Conservation (phyloP, 2,797 vertebrate genomes). For the Macrochelys suwanniensis region DNA sequence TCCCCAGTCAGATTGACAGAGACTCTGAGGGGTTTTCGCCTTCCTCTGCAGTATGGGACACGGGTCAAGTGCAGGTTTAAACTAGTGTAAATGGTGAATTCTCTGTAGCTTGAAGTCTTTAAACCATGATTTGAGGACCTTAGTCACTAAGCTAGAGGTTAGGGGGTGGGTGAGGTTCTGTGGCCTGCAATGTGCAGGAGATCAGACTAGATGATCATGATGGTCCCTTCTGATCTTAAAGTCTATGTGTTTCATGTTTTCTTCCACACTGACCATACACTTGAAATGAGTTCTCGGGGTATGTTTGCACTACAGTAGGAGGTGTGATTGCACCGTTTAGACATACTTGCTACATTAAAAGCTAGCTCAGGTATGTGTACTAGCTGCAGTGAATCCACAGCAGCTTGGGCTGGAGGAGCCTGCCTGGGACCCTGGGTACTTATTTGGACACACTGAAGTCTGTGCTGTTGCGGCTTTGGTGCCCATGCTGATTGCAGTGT, state of each 20-base stretch:
- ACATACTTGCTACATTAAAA: too few species aligned
- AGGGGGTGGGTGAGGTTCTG: not conserved
- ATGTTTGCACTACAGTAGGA: too few species aligned
- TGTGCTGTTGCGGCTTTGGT: too few species aligned
- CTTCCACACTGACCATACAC: not conserved
- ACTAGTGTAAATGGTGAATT: not conserved
- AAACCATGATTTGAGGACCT: too few species aligned
- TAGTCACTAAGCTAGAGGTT: not conserved
- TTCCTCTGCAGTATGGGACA: not conserved
- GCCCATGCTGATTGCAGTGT: not conserved
- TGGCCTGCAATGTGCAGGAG: not conserved
- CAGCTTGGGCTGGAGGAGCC: too few species aligned
- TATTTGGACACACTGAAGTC: not conserved
- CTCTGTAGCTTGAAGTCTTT: not conserved
- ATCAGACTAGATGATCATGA: not conserved
- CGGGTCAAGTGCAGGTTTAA: not conserved
- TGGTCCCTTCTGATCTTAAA: not conserved
- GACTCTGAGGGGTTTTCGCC: not conserved
- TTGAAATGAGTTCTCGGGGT: not conserved
- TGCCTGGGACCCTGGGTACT: too few species aligned
- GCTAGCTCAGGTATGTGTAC: too few species aligned
- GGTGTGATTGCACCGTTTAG: too few species aligned
- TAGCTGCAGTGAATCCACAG: too few species aligned
- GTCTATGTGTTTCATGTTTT: not conserved
- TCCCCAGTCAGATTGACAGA: not conserved